phyloP scores from a whole-genome alignment of 2,888 invertebrate genomes.

The Neria commutata region DNA sequence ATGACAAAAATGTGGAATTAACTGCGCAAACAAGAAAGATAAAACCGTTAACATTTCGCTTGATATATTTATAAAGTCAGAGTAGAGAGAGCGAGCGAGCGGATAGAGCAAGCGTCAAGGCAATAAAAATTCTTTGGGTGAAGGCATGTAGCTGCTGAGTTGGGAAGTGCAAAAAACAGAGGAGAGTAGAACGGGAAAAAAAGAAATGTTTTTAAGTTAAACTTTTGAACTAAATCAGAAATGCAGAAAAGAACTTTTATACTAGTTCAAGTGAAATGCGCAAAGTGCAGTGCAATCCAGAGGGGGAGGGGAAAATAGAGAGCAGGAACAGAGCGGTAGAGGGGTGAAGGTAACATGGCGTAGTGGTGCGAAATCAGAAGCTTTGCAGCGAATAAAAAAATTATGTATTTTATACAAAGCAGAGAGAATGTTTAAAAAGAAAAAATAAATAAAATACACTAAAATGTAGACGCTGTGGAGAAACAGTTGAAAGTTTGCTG shows the following conservation, averaged over 20 bases:
- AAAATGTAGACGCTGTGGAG: neutral
- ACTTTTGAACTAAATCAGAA: slow-evolving; percentile 35
- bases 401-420: too few species aligned
- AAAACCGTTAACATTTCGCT: slow-evolving; percentile 47
- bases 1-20: slow-evolving; percentile 45
- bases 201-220: slow-evolving; percentile 27
- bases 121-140: too few species aligned
- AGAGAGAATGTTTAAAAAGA: too few species aligned
- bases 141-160: too few species aligned
- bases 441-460: neutral
- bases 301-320: neutral
- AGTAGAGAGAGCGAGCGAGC: too few species aligned
- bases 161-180: too few species aligned
- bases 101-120: too few species aligned
- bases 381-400: too few species aligned
- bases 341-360: too few species aligned
- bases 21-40: slow-evolving; percentile 37
- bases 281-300: neutral
- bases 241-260: slow-evolving; percentile 24
- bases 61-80: slow-evolving; percentile 26
- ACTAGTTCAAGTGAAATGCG: slow-evolving; percentile 10
- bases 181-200: too few species aligned
- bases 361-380: too few species aligned
- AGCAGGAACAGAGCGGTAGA: too few species aligned
- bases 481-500: neutral